Evolutionary conservation across 2,888 invertebrate genomes (phyloP).

Genomic region (Hydraecia micacea): DNA sequence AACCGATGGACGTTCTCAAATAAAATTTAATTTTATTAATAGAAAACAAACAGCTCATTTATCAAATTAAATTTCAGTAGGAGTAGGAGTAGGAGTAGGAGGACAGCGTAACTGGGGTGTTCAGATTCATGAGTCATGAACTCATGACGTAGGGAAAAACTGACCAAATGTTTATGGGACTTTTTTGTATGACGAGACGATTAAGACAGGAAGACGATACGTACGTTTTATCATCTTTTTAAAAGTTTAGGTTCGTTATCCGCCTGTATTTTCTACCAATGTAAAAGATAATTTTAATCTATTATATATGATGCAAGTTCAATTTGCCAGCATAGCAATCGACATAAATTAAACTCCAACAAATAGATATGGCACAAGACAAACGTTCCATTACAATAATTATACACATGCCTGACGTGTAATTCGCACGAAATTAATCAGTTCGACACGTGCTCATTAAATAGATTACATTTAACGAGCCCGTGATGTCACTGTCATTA

Average conservation of each 20-base stretch:
- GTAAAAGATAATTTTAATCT: neutral
- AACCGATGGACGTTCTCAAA: too few relatives aligned
- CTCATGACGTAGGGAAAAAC: neutral
- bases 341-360: slow-evolving; percentile 16
- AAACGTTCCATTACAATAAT: slow-evolving; percentile 39
- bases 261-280: neutral
- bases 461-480: slow-evolving; percentile 29
- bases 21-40: too few relatives aligned
- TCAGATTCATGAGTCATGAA: too few relatives aligned
- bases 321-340: slow-evolving; percentile 6
- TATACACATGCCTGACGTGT: slow-evolving; percentile 25
- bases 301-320: neutral
- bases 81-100: too few relatives aligned
- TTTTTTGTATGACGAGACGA: neutral
- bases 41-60: too few relatives aligned
- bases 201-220: too few relatives aligned
- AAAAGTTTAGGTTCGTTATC: neutral
- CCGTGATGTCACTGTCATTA: slow-evolving; percentile 8
- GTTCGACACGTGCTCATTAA: slow-evolving; percentile 37
- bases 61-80: too few relatives aligned
- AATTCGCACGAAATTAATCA: slow-evolving; percentile 44
- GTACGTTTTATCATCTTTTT: neutral
- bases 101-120: too few relatives aligned
- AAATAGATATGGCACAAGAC: slow-evolving; percentile 11
- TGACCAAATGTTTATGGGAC: neutral